Base-by-base conservation (phyloP, 1,140 invertebrate species). In the Orussus abietinus region DNA sequence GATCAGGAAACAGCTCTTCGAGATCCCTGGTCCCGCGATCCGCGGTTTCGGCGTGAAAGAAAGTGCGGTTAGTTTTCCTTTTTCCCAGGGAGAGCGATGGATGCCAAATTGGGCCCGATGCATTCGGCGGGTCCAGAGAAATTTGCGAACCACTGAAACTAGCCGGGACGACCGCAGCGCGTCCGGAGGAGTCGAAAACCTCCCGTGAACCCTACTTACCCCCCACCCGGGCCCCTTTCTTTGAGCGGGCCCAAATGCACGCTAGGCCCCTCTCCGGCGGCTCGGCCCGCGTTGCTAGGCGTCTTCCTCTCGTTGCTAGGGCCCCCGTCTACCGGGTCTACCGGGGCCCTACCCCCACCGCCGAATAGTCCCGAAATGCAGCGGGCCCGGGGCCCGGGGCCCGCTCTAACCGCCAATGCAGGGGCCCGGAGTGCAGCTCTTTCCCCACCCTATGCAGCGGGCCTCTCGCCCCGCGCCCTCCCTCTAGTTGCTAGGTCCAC, bases 161-260 rank as follows among this genome's bases (percentile, higher is more conserved):
- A 72, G 67, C 64, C 56, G 57, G 42, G 51, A 54, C 45, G 54
- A 51, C 38, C 51, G 45, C 51, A 29, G 7, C 11, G 51, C 45
- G 58, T 57, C 51, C 61, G 55, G 62, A 60, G 62, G 67, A 73
- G 70, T 73, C 69, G 69, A 72, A 72, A 73, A 72, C 69, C 70
- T 73, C 66, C 58, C 52, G 66, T 72, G 69, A 73, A 73, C 69
- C 70, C 67, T 73, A 73, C 70, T 65, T 73, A 67, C 70, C 69
- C 66, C 70, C 70, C 66, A 69, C 70, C 51, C 53, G 3, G 3
- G 25, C 31, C 38, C 35, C 45, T 49, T 54, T 55, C 44, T 54
- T 59, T 56, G 42, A 31, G 29, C 41, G 49, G 41, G 47, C 38
- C 57, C 51, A 45, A 66, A 59, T 66, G 65, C 62, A 67, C 59